Evolutionary conservation across 1,140 invertebrate genomes (phyloP), one percentile per base, ranked within the genome.

Genomic region (Drosophila chauvacae): DNA sequence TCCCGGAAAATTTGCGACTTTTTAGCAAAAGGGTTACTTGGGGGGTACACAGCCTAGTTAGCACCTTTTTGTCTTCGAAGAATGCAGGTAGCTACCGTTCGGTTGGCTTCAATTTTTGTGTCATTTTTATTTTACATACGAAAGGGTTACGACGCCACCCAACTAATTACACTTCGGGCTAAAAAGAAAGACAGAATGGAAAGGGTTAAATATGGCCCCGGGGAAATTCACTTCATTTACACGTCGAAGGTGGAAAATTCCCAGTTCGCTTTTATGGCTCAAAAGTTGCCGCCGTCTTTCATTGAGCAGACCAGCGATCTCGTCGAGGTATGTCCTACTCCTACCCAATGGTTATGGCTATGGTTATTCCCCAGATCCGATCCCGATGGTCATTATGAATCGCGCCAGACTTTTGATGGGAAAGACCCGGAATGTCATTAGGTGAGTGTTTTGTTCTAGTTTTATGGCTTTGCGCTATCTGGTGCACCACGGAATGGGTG

Each of bases 31-130:
- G 70, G 66, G 50, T 82, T 81, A 30, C 13, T 20, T 16, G 4
- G 30, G 18, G 37, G 10, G n/a, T 60, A 41, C 33, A 23, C 20
- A 23, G 66, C 1, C 62, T 87, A 87, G 64, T 91, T 91, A 91
- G 80, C 87, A 91, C 83, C 87, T 87, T 87, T 87, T 91, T 91
- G 80, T 91, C 65, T 90, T 90, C 81, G 87, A 90, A 90, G 86
- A 90, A 88, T 88, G 72, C 61, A 63, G 76, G 58, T 51, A 60
- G 62, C 48, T 30, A 37, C 28, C 30, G 76, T 62, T 62, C 50
- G 64, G 14, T 28, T 47, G 33, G 44, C 51, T 55, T 26, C 35
- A 44, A 71, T 75, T 81, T 87, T 84, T 90, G 74, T 88, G 71
- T 61, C 80, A 88, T 77, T 90, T 83, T 87, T 10, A 35, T 35